Conservation (phyloP, 1,140 invertebrate genomes). For the Ceratina japonica region DNA sequence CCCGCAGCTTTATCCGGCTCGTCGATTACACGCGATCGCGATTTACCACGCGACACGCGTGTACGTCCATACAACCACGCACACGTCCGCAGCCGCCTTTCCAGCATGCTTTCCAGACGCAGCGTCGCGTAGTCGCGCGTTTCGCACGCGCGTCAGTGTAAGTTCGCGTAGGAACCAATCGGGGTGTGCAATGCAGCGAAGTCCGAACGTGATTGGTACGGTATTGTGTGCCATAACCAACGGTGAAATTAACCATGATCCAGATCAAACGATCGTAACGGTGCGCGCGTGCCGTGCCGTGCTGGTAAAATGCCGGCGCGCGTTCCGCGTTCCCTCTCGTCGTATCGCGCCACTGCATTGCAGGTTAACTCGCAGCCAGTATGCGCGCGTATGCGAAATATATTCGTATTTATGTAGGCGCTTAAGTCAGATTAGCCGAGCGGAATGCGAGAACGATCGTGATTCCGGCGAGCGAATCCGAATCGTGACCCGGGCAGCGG, state of each 20-base stretch:
- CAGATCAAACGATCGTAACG: slow-evolving; percentile 57
- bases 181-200: slow-evolving; percentile 40
- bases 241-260: slow-evolving; percentile 63
- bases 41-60: neutral
- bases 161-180: slow-evolving; percentile 30
- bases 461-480: slow-evolving; percentile 17
- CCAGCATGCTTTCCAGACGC: too few relatives aligned
- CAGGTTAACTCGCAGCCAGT: slow-evolving; percentile 27
- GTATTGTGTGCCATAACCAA: slow-evolving; percentile 58
- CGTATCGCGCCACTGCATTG: slow-evolving; percentile 51
- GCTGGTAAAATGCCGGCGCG: slow-evolving; percentile 26
- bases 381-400: slow-evolving; percentile 28
- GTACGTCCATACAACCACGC: neutral
- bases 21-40: slow-evolving; percentile 18
- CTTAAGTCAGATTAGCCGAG: slow-evolving; percentile 41
- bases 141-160: neutral
- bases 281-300: slow-evolving; percentile 37
- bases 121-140: neutral
- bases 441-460: slow-evolving; percentile 36
- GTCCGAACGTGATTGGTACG: slow-evolving; percentile 51
- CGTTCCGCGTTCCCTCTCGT: neutral
- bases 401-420: slow-evolving; percentile 51
- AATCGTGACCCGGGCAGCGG: neutral
- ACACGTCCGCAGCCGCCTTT: neutral
- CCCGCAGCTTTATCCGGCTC: slow-evolving; percentile 55